Evolutionary conservation across 2,888 invertebrate genomes (phyloP), one percentile per base, ranked within the genome.

Genomic region (Cataglyphis albicans): DNA sequence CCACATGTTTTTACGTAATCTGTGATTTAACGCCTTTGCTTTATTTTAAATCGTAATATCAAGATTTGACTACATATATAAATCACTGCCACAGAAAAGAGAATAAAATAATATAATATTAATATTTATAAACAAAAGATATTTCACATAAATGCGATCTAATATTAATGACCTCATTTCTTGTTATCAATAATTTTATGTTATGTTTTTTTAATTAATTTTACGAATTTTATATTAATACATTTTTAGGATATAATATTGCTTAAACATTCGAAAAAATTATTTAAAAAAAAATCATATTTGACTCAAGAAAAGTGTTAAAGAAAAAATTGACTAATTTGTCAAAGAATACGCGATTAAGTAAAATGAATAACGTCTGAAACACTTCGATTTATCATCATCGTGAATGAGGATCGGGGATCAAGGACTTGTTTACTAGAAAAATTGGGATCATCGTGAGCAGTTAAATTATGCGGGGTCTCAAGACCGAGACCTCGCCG

Each of bases 351-450:
- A 12, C 12, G 21, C 18, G 35, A 21, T 76, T 35, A 29, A 18
- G 3, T 9, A 29, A 65, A 67, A 25, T 38, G n/a, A 67, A 3
- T 68, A 65, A 52, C 12, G 7, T 35, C 12, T 18, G n/a, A 15
- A n/a, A 38, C 12, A 0, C 10, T 7, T 35, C 10, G 44, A 18
- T 44, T 9, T 12, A 52, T 52, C 52, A 63, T 21, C 12, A 35
- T 67, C 10, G n/a, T 44, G 9, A 63, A 21, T 63, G n/a, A 21
- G 15, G 48, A 55, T 21, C 41, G 32, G n/a, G 9, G 52, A 65
- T 75, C 48, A 41, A 44, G 44, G 21, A 70, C 21, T 48, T 78
- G 44, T 78, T 78, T 78, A 59, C 9, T 9, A 35, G 32, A 70
- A 72, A 59, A 78, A 78, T 78, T 32, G 32, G 41, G 59, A 55